Evolutionary conservation across 2,888 invertebrate species (phyloP), one percentile per base, ranked within the genome.

Genomic region (Hedychridium roseum): DNA sequence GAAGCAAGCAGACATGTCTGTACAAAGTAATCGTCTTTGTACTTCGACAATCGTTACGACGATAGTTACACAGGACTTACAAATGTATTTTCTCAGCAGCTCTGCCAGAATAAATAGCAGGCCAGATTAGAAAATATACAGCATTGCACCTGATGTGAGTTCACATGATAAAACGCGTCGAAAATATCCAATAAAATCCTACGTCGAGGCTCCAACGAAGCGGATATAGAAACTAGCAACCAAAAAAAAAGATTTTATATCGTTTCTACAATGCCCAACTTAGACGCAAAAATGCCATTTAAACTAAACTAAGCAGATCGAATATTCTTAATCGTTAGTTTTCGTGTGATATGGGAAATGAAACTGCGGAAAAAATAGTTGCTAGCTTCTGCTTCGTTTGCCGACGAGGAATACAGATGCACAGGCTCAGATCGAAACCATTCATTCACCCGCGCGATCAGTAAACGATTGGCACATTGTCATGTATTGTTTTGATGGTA

Each of bases 91-190:
- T n/a, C n/a, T n/a, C n/a, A n/a, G 35, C 47, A 49, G 36, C 12
- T 46, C 46, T 42, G 58, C 58, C 37, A 63, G 64, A 63, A 66
- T 66, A 65, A 61, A 65, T 64, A 64, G 40, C 50, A 47, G 52
- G 63, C 47, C 56, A 54, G 52, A 66, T 64, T 54, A 50, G 52
- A 67, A 66, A 67, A 66, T 66, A 67, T 66, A 63, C 58, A 58
- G 51, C 60, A 63, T 63, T 60, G 61, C 64, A 63, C 64, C 60
- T 60, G 60, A 54, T 50, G 63, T 59, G 56, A 63, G 54, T 65
- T 38, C 65, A 63, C 59, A 63, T 44, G 65, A 65, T 62, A 63
- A 63, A 53, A 54, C 56, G 65, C 62, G 58, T 62, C 56, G 59
- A 63, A 63, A 65, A 63, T 65, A 63, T 63, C 64, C 56, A 65